phyloP scores from a whole-genome alignment of 2,888 invertebrate species.

The Dynastes tityus region DNA sequence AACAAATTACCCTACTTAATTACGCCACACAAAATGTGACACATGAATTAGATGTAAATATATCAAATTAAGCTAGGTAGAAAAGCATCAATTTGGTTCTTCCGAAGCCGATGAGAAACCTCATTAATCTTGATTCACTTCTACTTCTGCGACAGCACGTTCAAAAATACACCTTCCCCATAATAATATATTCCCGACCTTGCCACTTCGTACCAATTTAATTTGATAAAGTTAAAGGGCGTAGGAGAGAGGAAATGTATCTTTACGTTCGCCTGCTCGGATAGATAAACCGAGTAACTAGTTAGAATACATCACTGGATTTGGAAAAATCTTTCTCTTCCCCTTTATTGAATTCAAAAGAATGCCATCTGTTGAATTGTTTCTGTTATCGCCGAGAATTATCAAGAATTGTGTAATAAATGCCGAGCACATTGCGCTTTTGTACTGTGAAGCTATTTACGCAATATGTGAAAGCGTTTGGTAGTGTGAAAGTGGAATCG shows the following conservation, averaged over 20 bases:
- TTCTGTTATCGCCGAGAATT: too few species aligned
- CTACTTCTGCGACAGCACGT: constrained; percentile 3
- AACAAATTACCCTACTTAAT: neutral
- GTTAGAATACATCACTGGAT: neutral
- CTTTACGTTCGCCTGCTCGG: neutral
- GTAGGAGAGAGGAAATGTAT: neutral
- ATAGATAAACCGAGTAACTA: neutral
- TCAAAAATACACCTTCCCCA: neutral
- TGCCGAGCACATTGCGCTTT: too few species aligned
- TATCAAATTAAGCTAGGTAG: neutral
- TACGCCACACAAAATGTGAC: neutral
- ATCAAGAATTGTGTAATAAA: too few species aligned
- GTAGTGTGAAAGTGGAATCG: too few species aligned
- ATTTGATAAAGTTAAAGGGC: neutral
- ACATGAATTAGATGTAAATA: neutral
- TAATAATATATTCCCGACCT: constrained; percentile 1
- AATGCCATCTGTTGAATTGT: too few species aligned
- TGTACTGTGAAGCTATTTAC: too few species aligned
- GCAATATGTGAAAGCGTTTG: too few species aligned
- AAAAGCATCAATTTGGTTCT: neutral
- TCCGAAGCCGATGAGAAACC: neutral
- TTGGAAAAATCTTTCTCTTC: neutral
- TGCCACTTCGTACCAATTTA: neutral
- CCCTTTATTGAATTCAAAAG: too few species aligned
- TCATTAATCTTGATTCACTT: constrained; percentile 19